A percentile compares a stretch with the other conserved stretches of the same genome.
Conservation (phyloP, 2,113 vertebrate genomes). For the Bostrychus sinensis region DNA sequence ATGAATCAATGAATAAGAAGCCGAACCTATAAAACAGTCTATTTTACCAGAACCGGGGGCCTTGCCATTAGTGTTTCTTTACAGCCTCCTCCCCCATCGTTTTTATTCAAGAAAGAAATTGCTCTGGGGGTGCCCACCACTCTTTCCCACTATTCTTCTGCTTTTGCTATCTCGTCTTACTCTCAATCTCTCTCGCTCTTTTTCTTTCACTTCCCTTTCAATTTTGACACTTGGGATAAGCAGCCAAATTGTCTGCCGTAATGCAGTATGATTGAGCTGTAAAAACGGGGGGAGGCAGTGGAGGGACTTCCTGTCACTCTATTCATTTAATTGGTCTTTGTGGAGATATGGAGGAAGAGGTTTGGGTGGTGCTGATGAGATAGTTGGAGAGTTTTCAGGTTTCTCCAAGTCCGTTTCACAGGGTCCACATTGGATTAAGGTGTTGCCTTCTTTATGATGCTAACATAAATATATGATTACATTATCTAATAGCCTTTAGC, state of each 20-base stretch:
- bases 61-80: constrained; percentile 91
- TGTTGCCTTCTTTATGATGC: neutral
- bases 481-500: neutral
- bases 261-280: constrained; percentile 99
- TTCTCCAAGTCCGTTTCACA: constrained; percentile 68
- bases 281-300: constrained; percentile 83
- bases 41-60: constrained; percentile 92
- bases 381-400: constrained; percentile 32
- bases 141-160: constrained; percentile 88
- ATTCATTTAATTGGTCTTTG: constrained; percentile 92
- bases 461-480: constrained; percentile 7
- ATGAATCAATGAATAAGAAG: constrained; percentile 85
- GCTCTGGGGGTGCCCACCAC: constrained; percentile 78
- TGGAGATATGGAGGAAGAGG: constrained; percentile 86
- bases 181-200: constrained; percentile 76
- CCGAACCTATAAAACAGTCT: constrained; percentile 87
- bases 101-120: constrained; percentile 89
- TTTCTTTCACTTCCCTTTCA: constrained; percentile 98
- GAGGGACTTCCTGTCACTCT: constrained; percentile 77
- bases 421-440: constrained; percentile 30
- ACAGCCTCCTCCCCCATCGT: constrained; percentile 52
- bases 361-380: constrained; percentile 47
- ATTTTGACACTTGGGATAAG: constrained; percentile 97
- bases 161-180: constrained; percentile 67
- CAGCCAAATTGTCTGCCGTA: constrained; percentile 82